Evolutionary conservation across 2,888 invertebrate genomes (phyloP), one percentile per base, ranked within the genome.

Genomic region (Cetonia aurata): DNA sequence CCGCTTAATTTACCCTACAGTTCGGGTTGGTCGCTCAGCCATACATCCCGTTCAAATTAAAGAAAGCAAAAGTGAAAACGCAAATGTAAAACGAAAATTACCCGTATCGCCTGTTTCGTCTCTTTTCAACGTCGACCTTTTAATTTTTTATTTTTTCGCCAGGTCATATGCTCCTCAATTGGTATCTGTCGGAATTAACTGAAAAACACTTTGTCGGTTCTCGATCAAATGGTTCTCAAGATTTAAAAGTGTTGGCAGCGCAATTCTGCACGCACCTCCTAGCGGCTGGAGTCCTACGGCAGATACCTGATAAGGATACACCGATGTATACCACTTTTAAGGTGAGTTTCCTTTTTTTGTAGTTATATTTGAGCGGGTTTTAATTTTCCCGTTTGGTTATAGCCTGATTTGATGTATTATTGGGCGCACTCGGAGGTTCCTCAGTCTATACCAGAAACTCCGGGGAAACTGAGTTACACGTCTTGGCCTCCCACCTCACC

Each of bases 131-230:
- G 44, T 55, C 15, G 55, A 55, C 19, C 19, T 50, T 46, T 46
- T 42, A 3, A 17, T 57, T 75, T n/a, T n/a, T 74, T 33, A 50
- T 25, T 17, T 55, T 37, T 8, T 53, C 52, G 60, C 71, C 86
- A 97, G 96, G 96, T 84, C 93, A 96, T 86, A 95, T 96, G 93
- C 88, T 97, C 80, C 88, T 96, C 78, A 95, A 95, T 84, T 96
- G 96, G 95, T 90, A 96, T 79, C 87, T 93, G 76, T 93, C 94
- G 62, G 92, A 94, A 48, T 89, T 92, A 76, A 88, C 90, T 73
- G 94, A 93, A 76, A 90, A 90, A 73, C 90, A 88, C 78, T 89
- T 91, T 79, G 83, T 92, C 55, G 88, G 89, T 76, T 86, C 88
- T 74, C 84, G 89, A 71, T 83, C 92, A 73, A 89, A 89, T 77